Conservation (phyloP, 2,113 vertebrate species). For the Oceanodroma tethys region DNA sequence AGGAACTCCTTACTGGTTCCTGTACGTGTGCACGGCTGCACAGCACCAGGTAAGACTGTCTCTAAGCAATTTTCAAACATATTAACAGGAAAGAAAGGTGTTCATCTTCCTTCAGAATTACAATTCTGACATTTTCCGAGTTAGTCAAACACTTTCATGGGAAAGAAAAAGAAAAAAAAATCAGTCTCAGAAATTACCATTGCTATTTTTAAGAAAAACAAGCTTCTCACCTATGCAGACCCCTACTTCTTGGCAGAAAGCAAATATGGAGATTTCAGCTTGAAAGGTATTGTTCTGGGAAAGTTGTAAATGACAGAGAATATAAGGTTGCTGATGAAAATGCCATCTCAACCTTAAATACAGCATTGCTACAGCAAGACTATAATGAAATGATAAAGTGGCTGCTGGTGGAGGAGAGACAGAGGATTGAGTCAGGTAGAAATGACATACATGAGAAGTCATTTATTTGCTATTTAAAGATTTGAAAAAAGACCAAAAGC, state of each 20-base stretch:
- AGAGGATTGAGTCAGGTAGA: neutral
- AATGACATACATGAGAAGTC: neutral
- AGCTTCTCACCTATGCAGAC: neutral
- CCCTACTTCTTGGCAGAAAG: neutral
- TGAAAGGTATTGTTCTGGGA: neutral
- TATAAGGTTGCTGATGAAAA: neutral
- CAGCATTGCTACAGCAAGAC: neutral
- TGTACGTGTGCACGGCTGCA: fast-evolving
- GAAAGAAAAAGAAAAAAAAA: neutral
- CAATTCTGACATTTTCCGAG: neutral
- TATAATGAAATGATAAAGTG: neutral
- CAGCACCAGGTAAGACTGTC: neutral
- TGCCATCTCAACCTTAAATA: neutral
- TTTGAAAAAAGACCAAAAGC: neutral
- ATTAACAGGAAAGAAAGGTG: neutral
- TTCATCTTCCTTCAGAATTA: neutral
- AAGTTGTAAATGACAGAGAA: neutral
- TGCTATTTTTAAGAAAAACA: neutral
- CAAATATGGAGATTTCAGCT: neutral
- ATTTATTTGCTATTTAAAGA: slow-evolving; percentile 38
- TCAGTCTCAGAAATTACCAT: neutral
- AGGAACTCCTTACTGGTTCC: neutral
- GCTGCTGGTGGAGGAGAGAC: neutral
- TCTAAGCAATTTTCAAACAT: neutral
- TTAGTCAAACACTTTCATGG: neutral